phyloP scores from a whole-genome alignment of 2,113 vertebrate species.

The Ciconia stormi region DNA sequence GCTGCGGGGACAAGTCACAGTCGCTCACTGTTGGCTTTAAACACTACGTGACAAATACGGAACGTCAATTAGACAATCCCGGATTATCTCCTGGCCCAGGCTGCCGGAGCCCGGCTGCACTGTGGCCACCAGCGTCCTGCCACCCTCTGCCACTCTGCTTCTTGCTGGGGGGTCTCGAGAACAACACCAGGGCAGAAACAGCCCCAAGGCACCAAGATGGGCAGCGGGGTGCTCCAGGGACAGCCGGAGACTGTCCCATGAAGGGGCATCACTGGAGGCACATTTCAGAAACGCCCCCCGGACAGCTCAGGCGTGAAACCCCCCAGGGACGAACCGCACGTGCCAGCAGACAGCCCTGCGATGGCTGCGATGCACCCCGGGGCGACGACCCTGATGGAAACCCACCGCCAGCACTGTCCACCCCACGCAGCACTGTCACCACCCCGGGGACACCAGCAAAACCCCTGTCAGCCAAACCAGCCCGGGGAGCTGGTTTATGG shows the following conservation, averaged over 20 bases:
- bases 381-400: accelerated
- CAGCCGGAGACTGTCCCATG: background rate
- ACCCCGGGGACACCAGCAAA: background rate
- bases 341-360: background rate
- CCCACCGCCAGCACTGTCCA: background rate
- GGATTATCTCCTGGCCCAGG: conserved; percentile 9
- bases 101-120: accelerated
- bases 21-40: conserved; percentile 35
- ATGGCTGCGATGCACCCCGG: accelerated
- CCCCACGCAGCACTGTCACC: accelerated
- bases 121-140: background rate
- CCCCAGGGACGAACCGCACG: accelerated
- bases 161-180: background rate
- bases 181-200: background rate
- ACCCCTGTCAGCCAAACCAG: background rate
- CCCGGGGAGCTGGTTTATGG: background rate
- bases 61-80: conserved; percentile 18
- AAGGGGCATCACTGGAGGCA: background rate
- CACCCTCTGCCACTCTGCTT: background rate
- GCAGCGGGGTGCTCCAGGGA: background rate
- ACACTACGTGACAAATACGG: background rate
- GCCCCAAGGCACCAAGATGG: accelerated
- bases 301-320: background rate
- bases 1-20: conserved; percentile 46
- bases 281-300: background rate